phyloP scores from a whole-genome alignment of 2,888 invertebrate species.

The Tricholauxania praeusta region DNA sequence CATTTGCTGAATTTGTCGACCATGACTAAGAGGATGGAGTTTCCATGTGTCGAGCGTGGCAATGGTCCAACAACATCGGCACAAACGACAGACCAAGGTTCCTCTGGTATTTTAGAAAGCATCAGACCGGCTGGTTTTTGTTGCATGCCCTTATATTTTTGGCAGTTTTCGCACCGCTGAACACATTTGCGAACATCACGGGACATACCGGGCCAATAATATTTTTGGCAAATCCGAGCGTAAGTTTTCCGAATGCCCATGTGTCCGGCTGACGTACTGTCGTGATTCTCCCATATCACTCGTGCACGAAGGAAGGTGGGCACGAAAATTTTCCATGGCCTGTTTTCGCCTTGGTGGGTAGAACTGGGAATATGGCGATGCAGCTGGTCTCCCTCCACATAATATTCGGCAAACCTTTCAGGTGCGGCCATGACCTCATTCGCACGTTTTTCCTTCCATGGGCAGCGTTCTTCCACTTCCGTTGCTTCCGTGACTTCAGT shows the following conservation, averaged over 20 bases:
- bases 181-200: not conserved
- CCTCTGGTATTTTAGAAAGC: not conserved
- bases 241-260: not conserved
- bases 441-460: not conserved
- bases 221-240: not conserved
- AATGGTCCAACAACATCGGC: not conserved
- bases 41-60: not conserved
- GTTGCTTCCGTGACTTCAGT: not conserved
- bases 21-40: not conserved
- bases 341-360: no score
- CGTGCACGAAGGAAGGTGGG: not conserved
- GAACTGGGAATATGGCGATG: no score
- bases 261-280: not conserved
- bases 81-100: conserved; percentile 1
- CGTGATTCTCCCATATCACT: not conserved
- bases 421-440: not conserved
- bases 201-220: not conserved
- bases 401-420: no score
- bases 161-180: not conserved
- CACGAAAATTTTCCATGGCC: not conserved
- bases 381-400: no score
- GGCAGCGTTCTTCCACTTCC: not conserved
- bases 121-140: not conserved
- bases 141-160: no score
- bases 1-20: not conserved